Base-by-base conservation (phyloP, 1,140 invertebrate genomes). In the Macrobrachium rosenbergii region DNA sequence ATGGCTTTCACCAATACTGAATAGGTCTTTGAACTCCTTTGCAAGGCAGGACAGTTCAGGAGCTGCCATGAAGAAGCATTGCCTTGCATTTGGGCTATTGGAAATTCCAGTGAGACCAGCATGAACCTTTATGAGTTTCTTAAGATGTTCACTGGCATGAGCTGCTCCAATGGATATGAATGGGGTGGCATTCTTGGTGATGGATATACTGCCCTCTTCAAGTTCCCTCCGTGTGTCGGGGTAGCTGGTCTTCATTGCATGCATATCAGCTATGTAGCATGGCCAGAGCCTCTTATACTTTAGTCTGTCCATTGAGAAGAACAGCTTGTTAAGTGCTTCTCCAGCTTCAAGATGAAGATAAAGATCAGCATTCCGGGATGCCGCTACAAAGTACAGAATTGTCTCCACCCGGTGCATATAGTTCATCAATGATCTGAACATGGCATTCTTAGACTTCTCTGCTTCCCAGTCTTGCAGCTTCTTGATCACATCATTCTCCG, bases 91-190 rank as follows among this genome's bases (percentile, higher is more conserved):
- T 2, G 81, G 3, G n/a, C 72, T 82, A 16, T 73, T 82, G 64
- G 81, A 82, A 64, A 82, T 72, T 5, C 43, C 81, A 59, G 58
- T 37, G 45, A 82, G 69, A 11, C 64, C 64, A 72, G 81, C 28
- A 45, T 72, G 81, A 73, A 59, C 28, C 17, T 75, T 23, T 6
- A 75, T 23, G 6, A 28, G 72, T 64, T 73, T 82, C 17, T 82
- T 82, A 5, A 82, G 64, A 58, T 82, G 81, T 12, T 82, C 14
- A 60, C 81, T 72, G 3, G 69, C 81, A 72, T 82, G 43, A n/a
- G 72, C 67, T 6, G 69, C 81, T 5, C 64, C 81, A 21, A 82
- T 58, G 69, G 67, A 82, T 37, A 82, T 37, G 58, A 82, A 82
- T 2, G 64, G 81, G 14, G 72, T 75, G 17, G 5, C 37, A 67